These are phyloP conservation scores for Odontocolon sp. DNA, from an alignment of 2,888 invertebrate species.

Conservation along the genomic window DNA sequence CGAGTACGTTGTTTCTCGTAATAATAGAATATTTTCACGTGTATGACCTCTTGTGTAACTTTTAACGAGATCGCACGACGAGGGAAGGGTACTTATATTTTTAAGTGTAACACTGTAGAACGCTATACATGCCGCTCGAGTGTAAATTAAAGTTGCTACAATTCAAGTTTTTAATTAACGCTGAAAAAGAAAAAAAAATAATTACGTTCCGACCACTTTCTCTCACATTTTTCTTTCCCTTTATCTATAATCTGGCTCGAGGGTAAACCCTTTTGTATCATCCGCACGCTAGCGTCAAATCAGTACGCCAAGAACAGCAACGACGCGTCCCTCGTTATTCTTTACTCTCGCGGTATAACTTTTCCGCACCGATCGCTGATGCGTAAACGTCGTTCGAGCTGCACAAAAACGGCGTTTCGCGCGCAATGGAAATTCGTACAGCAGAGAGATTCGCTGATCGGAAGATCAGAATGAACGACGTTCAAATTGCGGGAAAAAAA, in stretches of 20 bases:
- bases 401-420: no score
- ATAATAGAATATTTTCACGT: not conserved
- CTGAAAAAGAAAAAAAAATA: constrained; percentile 14
- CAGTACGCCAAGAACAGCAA: no score
- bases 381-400: no score
- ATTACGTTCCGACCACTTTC: not conserved
- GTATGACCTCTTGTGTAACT: constrained; percentile 22
- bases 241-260: constrained; percentile 23
- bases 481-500: no score
- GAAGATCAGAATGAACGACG: no score
- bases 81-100: constrained; percentile 1
- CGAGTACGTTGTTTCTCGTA: no score
- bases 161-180: constrained; percentile 53
- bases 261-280: constrained; percentile 6
- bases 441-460: no score
- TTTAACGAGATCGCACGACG: constrained; percentile 29
- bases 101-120: constrained; percentile 11
- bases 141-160: constrained; percentile 43
- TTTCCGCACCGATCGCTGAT: no score
- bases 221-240: constrained; percentile 1
- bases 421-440: no score
- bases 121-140: not conserved
- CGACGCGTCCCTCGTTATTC: no score
- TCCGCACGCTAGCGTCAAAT: no score
- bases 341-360: no score